Evolutionary conservation across 2,888 invertebrate species (phyloP), one percentile per base, ranked within the genome.

Genomic region (Drosophila koepferae): DNA sequence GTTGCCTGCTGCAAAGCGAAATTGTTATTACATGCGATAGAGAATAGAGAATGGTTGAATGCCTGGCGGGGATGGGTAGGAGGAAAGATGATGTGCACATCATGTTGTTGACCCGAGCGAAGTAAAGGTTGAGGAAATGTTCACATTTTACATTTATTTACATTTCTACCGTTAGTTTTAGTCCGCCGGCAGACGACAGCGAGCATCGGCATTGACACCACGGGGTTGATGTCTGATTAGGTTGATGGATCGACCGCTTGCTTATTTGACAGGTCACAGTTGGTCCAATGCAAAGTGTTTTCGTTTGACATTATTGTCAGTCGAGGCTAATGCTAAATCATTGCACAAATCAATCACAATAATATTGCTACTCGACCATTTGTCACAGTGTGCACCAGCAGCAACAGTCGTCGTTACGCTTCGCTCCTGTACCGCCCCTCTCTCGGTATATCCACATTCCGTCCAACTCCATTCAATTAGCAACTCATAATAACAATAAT

Each of bases 401-500:
- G 36, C 36, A 36, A 18, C 49, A 34, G 31, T 18, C 51, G 58
- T 14, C 12, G 36, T 36, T 36, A 0, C 12, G 36, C 12, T 36
- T 36, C 4, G 5, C 14, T 38, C 34, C 59, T 28, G 40, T 31
- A 62, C 51, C 23, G 54, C 48, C n/a, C 61, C 59, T 14, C 31
- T 12, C 48, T 62, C 31, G 12, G 44, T 62, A 49, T 70, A 68
- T 60, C 69, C 75, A 74, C 69, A 70, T 68, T 38, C 43, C 55
- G 65, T 67, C 43, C 85, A 82, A 77, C 83, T 79, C 84, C 87
- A 87, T 89, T 90, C 89, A 90, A 87, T 90, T 90, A 87, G 81
- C 86, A 86, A 84, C 84, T 80, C 89, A 89, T 82, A 88, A 90
- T 90, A 90, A 90, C 86, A 89, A 90, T 87, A 81, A 87, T 86